Percentiles rank a stretch among this genome's conserved stretches.
phyloP scores from a whole-genome alignment of 2,113 vertebrate species.

The Pollimyrus isidori region DNA sequence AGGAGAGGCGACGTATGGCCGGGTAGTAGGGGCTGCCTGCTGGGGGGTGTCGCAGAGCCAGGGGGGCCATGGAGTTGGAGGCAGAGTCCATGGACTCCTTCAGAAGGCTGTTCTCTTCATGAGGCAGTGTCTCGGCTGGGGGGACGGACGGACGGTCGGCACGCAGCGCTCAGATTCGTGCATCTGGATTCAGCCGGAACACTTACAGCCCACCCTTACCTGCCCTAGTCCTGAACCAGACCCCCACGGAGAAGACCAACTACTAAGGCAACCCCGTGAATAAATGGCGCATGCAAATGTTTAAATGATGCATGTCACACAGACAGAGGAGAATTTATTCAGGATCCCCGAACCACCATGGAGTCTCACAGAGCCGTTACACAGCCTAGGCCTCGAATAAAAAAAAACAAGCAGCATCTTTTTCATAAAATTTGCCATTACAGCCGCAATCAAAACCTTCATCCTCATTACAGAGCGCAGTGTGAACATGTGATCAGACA shows the following conservation, averaged over 20 bases:
- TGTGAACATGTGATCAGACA: not conserved
- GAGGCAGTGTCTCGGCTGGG: constrained; percentile 71
- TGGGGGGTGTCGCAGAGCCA: constrained; percentile 44
- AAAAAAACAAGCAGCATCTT: not conserved
- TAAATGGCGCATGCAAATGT: not conserved
- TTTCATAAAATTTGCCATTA: not conserved
- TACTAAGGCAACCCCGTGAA: not conserved
- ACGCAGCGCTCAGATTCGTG: not conserved
- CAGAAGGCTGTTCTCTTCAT: constrained; percentile 63
- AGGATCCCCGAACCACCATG: not conserved
- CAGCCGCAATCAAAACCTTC: not conserved
- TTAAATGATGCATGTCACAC: not conserved
- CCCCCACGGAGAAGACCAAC: not conserved
- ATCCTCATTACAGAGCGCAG: not conserved
- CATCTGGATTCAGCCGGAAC: not conserved
- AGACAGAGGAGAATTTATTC: not conserved
- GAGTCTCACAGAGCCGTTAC: not conserved
- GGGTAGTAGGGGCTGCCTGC: constrained; percentile 58
- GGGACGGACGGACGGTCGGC: not conserved
- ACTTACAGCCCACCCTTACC: not conserved
- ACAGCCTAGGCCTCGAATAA: not conserved
- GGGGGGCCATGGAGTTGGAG: constrained; percentile 69
- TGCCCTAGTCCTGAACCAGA: not conserved
- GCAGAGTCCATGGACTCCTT: constrained; percentile 72
- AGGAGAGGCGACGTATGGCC: constrained; percentile 40